Percentiles rank a stretch among this genome's conserved stretches.
Evolutionary conservation across 2,113 vertebrate genomes (phyloP).

Genomic region (Perognathus longimembris): DNA sequence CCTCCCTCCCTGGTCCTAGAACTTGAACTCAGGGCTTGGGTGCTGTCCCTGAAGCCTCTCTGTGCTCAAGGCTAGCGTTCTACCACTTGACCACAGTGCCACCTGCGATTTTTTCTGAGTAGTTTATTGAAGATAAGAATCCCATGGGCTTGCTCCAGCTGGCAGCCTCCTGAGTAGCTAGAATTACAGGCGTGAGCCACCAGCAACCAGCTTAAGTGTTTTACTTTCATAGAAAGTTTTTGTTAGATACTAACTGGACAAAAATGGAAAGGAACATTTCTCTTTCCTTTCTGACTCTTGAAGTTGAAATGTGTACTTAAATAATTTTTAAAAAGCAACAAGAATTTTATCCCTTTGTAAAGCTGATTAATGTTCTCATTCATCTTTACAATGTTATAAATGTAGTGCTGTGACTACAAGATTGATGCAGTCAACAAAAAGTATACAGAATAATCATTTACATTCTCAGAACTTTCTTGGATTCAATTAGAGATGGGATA

Average conservation of each 20-base stretch:
- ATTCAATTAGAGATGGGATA: constrained; percentile 21
- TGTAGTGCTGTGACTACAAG: constrained; percentile 5
- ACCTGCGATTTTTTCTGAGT: too few species aligned
- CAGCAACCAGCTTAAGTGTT: not conserved
- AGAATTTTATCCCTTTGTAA: constrained; percentile 17
- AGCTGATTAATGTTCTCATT: constrained; percentile 22
- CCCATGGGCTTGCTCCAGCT: too few species aligned
- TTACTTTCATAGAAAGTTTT: not conserved
- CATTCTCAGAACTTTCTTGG: constrained; percentile 30
- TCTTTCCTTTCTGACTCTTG: not conserved
- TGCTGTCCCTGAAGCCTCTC: too few species aligned
- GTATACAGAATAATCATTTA: not conserved
- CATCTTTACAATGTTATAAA: not conserved
- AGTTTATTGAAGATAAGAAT: too few species aligned
- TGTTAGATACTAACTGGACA: constrained; percentile 35
- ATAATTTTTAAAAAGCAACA: not conserved
- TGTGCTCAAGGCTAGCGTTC: too few species aligned
- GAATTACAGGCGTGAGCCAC: not conserved
- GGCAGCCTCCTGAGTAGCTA: too few species aligned
- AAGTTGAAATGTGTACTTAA: not conserved
- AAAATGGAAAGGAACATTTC: not conserved
- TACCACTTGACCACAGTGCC: too few species aligned
- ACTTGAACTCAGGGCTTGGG: too few species aligned
- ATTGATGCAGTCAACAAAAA: not conserved
- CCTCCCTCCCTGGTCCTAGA: not conserved